Conservation (phyloP, 2,113 vertebrate genomes). For the Leucoraja erinaceus region DNA sequence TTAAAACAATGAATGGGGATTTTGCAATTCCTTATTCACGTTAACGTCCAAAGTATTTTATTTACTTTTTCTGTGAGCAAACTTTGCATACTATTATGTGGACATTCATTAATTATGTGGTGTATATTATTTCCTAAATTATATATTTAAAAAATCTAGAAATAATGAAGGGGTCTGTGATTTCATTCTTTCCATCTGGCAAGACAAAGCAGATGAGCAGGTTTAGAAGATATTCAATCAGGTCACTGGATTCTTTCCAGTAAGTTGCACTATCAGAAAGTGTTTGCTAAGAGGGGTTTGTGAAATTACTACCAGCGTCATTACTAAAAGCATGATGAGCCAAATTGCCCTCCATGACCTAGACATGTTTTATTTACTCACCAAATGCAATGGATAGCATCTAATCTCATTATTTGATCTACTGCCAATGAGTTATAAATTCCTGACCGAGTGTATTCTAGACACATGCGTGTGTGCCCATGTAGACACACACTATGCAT, state of each 20-base stretch:
- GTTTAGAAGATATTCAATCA: slow-evolving; percentile 39
- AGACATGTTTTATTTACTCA: slow-evolving; percentile 11
- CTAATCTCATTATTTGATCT: slow-evolving; percentile 21
- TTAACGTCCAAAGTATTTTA: neutral
- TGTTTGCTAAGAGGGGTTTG: slow-evolving; percentile 25
- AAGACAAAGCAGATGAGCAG: slow-evolving; percentile 17
- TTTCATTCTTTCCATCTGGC: neutral
- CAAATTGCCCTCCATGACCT: slow-evolving; percentile 2
- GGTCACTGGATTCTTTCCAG: slow-evolving; percentile 36
- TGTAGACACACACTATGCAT: neutral
- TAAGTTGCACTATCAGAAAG: slow-evolving; percentile 5
- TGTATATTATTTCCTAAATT: neutral
- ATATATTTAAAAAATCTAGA: neutral
- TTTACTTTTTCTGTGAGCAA: neutral
- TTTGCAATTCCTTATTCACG: neutral
- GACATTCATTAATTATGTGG: neutral
- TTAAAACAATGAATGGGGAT: neutral
- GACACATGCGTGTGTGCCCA: neutral
- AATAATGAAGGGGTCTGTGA: neutral
- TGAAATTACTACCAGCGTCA: slow-evolving; percentile 30
- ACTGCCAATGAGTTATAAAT: slow-evolving; percentile 27
- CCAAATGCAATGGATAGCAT: neutral
- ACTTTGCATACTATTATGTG: neutral
- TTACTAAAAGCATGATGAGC: slow-evolving; percentile 7
- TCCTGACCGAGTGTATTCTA: neutral